Evolutionary conservation across 1,140 invertebrate species (phyloP).

Genomic region (Ptiloglossa arizonensis): DNA sequence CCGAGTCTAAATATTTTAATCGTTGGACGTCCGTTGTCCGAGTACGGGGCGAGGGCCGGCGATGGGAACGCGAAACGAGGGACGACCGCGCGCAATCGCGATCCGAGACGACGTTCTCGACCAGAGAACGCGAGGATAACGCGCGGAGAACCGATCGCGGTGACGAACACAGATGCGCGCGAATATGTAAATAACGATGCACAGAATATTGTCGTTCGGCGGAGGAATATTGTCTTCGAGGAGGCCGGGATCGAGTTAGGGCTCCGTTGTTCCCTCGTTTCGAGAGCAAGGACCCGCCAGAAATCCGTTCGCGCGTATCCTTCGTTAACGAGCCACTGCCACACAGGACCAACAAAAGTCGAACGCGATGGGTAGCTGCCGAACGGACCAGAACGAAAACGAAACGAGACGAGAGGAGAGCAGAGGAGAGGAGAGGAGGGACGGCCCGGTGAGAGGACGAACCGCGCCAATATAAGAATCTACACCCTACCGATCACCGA

Average conservation of each 20-base stretch:
- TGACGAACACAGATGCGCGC: too few relatives aligned
- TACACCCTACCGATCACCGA: slow-evolving; percentile 28
- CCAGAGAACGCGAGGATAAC: slow-evolving; percentile 55
- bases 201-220: slow-evolving; percentile 66
- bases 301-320: neutral
- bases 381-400: neutral
- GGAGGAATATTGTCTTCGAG: slow-evolving; percentile 34
- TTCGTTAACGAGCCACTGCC: slow-evolving; percentile 75
- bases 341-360: slow-evolving; percentile 74
- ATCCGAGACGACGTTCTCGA: slow-evolving; percentile 71
- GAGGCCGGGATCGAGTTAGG: neutral
- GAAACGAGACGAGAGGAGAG: neutral
- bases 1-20: slow-evolving; percentile 77
- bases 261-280: neutral
- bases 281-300: neutral
- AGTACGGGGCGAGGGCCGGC: neutral
- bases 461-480: slow-evolving; percentile 23
- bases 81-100: slow-evolving; percentile 67
- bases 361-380: slow-evolving; percentile 3
- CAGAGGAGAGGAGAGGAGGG: too few relatives aligned
- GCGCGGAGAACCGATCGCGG: slow-evolving; percentile 54
- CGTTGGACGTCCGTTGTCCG: slow-evolving; percentile 57
- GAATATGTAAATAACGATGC: slow-evolving; percentile 69
- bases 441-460: neutral
- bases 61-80: neutral